phyloP scores from a whole-genome alignment of 1,140 invertebrate genomes.

The Yoshiicerus persimilis region DNA sequence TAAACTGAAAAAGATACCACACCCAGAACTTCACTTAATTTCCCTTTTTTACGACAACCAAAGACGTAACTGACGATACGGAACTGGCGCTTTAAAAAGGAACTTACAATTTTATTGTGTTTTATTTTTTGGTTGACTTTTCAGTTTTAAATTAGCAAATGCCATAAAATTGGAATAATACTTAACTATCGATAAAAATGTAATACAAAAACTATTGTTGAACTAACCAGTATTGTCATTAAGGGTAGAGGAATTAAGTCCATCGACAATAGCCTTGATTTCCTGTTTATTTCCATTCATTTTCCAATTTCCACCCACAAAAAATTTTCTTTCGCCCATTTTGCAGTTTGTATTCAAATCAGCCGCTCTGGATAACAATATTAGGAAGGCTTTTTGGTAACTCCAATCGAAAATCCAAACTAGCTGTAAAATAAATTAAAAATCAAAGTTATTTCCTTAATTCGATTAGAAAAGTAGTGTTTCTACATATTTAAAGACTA shows the following conservation, averaged over 20 bases:
- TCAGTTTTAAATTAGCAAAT: too few species aligned
- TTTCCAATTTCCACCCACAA: slow-evolving; percentile 99
- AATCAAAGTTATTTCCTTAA: too few species aligned
- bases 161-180: too few species aligned
- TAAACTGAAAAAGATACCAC: background rate
- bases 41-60: slow-evolving; percentile 32
- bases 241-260: slow-evolving; percentile 73
- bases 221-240: slow-evolving; percentile 78
- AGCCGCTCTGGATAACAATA: background rate
- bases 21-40: slow-evolving; percentile 28
- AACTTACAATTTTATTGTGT: too few species aligned
- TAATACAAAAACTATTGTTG: too few species aligned
- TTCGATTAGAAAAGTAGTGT: too few species aligned
- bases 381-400: background rate
- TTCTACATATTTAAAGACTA: too few species aligned
- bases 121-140: too few species aligned
- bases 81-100: background rate
- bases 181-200: too few species aligned
- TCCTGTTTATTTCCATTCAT: slow-evolving; percentile 73
- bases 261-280: slow-evolving; percentile 81
- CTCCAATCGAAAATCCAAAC: too few species aligned
- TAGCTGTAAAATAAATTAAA: too few species aligned
- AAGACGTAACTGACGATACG: background rate
- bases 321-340: slow-evolving; percentile 77
- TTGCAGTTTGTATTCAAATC: background rate